Evolutionary conservation across 1,140 invertebrate genomes (phyloP).

Genomic region (Pygmarrhopalites habei): DNA sequence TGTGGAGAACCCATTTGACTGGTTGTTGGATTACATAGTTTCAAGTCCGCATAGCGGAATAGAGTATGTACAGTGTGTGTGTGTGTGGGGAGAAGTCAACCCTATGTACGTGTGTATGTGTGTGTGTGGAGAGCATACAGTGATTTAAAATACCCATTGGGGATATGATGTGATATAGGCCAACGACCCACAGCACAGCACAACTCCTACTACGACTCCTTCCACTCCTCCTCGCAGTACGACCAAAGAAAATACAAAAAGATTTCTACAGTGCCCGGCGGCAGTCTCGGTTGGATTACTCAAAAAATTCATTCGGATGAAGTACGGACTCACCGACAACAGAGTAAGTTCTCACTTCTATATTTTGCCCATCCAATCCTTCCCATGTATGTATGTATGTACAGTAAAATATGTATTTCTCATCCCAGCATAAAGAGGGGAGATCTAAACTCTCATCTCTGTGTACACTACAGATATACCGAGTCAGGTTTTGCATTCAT

Average conservation of each 20-base stretch:
- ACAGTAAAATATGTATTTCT: too few species aligned
- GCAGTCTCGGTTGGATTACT: conserved; percentile 48
- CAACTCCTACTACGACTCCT: too few species aligned
- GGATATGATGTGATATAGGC: conserved; percentile 36
- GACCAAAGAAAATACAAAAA: too few species aligned
- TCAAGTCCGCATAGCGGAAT: too few species aligned
- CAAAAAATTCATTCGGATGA: conserved; percentile 50
- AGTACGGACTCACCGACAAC: conserved; percentile 45
- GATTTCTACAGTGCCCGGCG: conserved; percentile 49
- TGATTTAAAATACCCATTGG: neutral
- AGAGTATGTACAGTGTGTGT: neutral
- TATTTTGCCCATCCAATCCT: neutral
- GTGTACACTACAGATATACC: too few species aligned
- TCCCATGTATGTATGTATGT: neutral
- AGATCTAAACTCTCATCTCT: too few species aligned
- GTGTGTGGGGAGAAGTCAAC: too few species aligned
- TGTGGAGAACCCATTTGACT: too few species aligned
- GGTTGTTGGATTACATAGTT: too few species aligned
- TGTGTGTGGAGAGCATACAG: neutral
- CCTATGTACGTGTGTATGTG: neutral
- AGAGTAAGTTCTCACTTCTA: conserved; percentile 38
- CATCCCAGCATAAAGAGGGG: too few species aligned
- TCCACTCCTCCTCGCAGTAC: too few species aligned
- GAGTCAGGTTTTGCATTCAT: too few species aligned
- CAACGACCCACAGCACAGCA: conserved; percentile 38